Percentiles rank a stretch among this genome's conserved stretches.
Evolutionary conservation across 2,797 vertebrate species (phyloP).

Genomic region (Poeciliopsis infans): DNA sequence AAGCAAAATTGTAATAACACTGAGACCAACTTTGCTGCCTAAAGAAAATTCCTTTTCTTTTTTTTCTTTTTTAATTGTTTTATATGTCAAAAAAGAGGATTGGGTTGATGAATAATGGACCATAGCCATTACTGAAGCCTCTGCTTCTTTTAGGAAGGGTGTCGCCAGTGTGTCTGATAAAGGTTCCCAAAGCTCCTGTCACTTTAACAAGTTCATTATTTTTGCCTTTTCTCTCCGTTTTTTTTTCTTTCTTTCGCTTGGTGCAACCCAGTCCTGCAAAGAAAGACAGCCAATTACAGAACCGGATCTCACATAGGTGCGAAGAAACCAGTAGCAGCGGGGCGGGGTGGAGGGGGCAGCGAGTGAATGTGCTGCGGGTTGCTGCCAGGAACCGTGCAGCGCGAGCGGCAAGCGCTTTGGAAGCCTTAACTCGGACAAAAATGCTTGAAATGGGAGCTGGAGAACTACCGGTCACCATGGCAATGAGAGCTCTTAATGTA

Average conservation of each 20-base stretch:
- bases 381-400: constrained; percentile 61
- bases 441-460: constrained; percentile 55
- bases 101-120: constrained; percentile 69
- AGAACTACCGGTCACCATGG: constrained; percentile 72
- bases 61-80: constrained; percentile 69
- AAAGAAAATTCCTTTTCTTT: constrained; percentile 75
- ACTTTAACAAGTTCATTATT: constrained; percentile 60
- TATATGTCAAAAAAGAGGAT: constrained; percentile 62
- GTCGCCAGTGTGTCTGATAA: constrained; percentile 45
- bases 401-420: constrained; percentile 57
- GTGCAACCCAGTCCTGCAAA: constrained; percentile 38
- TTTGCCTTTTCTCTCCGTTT: constrained; percentile 21
- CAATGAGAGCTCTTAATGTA: constrained; percentile 65
- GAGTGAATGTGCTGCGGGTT: constrained; percentile 37
- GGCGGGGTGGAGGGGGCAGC: neutral
- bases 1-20: constrained; percentile 81
- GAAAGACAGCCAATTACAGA: constrained; percentile 66
- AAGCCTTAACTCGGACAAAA: constrained; percentile 65
- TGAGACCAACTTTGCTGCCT: constrained; percentile 84
- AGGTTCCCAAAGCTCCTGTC: constrained; percentile 63
- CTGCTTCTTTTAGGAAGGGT: constrained; percentile 45
- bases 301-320: constrained; percentile 52
- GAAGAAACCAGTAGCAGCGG: constrained; percentile 44
- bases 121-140: constrained; percentile 82
- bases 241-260: neutral